Evolutionary conservation across 2,113 vertebrate genomes (phyloP).

Genomic region (Sinocyclocheilus maitianheensis): DNA sequence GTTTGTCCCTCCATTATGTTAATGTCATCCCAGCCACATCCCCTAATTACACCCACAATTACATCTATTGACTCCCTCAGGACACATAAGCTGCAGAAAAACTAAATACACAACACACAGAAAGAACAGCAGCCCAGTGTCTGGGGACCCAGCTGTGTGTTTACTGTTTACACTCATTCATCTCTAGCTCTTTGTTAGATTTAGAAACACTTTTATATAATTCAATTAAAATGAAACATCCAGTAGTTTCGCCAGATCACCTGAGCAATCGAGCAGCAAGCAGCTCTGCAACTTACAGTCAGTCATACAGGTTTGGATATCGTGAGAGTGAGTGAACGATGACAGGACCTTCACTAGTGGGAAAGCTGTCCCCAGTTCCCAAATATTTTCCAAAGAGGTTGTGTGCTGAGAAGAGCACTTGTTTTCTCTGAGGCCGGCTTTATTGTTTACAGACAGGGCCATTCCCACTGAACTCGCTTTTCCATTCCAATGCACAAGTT

Average conservation of each 20-base stretch:
- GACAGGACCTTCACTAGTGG: too few relatives aligned
- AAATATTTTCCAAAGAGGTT: too few relatives aligned
- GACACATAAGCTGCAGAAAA: background rate
- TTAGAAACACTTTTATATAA: background rate
- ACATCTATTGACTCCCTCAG: background rate
- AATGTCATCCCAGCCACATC: conserved; percentile 20
- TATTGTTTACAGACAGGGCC: too few relatives aligned
- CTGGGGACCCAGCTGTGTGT: background rate
- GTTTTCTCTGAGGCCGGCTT: too few relatives aligned
- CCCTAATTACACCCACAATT: conserved; percentile 16
- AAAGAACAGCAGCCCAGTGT: background rate
- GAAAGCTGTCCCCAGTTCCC: too few relatives aligned
- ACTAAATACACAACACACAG: background rate
- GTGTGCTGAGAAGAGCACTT: too few relatives aligned
- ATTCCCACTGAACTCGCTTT: too few relatives aligned
- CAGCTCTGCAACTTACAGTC: background rate
- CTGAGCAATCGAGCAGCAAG: background rate
- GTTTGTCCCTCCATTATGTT: conserved; percentile 28
- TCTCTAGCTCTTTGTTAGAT: background rate
- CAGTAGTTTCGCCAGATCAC: background rate
- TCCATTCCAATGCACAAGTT: too few relatives aligned
- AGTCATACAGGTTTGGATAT: too few relatives aligned
- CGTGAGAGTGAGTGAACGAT: too few relatives aligned
- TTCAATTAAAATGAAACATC: background rate
- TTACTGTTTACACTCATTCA: conserved; percentile 1